Conservation (phyloP, 2,113 vertebrate genomes). For the Diphyllodes magnificus region DNA sequence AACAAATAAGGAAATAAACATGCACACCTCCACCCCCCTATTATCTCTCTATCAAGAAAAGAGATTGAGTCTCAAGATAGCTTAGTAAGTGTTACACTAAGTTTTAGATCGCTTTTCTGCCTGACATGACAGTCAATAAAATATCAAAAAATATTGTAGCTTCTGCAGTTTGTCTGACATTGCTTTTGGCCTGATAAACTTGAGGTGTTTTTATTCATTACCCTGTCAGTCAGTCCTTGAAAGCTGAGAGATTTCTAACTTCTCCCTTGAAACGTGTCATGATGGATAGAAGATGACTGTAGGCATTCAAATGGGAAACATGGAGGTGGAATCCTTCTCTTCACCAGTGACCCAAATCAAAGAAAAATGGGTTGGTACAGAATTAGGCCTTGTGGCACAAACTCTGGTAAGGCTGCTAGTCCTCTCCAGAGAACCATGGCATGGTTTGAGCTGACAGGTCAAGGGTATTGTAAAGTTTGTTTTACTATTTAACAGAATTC, state of each 20-base stretch:
- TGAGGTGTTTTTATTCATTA: constrained; percentile 13
- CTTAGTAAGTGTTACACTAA: background rate
- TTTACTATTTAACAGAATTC: background rate
- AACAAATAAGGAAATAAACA: background rate
- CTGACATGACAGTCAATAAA: constrained; percentile 29
- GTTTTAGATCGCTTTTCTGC: background rate
- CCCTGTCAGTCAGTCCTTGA: constrained; percentile 39
- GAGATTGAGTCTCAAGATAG: background rate
- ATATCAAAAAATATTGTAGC: background rate
- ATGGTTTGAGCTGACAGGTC: background rate
- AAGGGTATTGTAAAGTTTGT: background rate
- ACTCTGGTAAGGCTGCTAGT: background rate
- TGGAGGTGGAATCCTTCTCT: background rate
- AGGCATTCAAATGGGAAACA: background rate
- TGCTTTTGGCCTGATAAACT: background rate
- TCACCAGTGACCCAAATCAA: background rate
- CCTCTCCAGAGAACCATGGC: background rate
- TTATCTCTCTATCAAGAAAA: background rate
- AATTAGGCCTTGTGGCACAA: background rate
- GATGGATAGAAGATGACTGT: background rate
- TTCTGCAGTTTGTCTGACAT: background rate
- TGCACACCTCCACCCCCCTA: background rate
- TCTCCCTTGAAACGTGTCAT: constrained; percentile 23
- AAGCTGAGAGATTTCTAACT: constrained; percentile 17
- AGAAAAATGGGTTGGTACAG: background rate